phyloP scores from a whole-genome alignment of 2,888 invertebrate genomes.

The Adelphocoris suturalis region DNA sequence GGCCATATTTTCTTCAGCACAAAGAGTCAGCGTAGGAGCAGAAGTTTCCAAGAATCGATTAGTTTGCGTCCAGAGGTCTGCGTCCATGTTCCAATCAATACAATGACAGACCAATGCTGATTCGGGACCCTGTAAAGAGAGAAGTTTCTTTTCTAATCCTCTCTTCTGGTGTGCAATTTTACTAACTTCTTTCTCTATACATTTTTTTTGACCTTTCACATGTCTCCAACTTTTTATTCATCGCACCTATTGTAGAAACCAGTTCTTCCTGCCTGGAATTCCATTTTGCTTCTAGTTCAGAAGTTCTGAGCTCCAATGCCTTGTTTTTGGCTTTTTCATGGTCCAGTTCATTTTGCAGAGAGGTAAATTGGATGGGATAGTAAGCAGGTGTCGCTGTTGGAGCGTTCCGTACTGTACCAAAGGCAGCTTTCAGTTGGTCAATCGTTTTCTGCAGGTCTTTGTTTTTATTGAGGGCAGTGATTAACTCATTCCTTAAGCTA shows the following conservation, averaged over 20 bases:
- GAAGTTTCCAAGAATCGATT: neutral
- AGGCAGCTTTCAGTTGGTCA: slow-evolving; percentile 19
- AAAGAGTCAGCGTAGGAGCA: neutral
- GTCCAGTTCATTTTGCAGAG: slow-evolving; percentile 11
- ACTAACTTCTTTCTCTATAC: slow-evolving; percentile 8
- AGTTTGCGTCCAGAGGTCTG: slow-evolving; percentile 16
- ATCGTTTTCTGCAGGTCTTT: slow-evolving; percentile 44
- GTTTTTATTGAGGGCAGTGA: slow-evolving; percentile 1
- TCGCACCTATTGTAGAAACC: neutral
- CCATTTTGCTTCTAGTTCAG: slow-evolving; percentile 11
- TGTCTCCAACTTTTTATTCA: slow-evolving; percentile 34
- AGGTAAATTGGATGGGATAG: neutral
- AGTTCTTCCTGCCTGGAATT: slow-evolving; percentile 19
- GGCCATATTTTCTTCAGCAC: slow-evolving; percentile 24
- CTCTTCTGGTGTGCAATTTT: neutral
- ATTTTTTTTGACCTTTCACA: neutral
- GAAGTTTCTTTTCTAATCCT: slow-evolving; percentile 26
- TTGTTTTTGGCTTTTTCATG: slow-evolving; percentile 28
- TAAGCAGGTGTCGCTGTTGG: neutral
- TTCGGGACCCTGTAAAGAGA: slow-evolving; percentile 39
- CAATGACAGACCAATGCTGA: neutral
- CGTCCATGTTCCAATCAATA: slow-evolving; percentile 25
- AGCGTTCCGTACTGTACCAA: neutral
- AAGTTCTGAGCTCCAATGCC: neutral
- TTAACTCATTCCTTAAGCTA: slow-evolving; percentile 19